These are phyloP conservation scores for Macaca nemestrina DNA, from an alignment of 2,113 vertebrate species.

Conservation along the genomic window DNA sequence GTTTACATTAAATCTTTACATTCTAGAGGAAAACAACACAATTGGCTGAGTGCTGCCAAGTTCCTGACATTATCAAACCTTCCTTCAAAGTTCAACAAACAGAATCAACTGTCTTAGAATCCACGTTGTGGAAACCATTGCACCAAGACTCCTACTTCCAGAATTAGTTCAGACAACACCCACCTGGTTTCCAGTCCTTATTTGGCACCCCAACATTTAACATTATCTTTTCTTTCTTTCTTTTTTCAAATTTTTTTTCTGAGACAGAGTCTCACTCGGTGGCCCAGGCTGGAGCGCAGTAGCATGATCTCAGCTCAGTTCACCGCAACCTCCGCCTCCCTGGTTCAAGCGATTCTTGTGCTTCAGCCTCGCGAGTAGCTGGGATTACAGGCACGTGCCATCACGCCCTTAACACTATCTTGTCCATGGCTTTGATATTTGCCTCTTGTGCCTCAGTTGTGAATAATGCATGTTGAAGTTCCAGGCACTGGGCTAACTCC, in stretches of 20 bases:
- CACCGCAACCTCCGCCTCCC: too few relatives aligned
- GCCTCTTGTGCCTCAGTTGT: background rate
- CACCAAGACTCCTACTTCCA: background rate
- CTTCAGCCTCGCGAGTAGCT: too few relatives aligned
- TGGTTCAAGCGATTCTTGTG: too few relatives aligned
- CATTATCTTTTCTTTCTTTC: background rate
- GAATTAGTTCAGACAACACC: background rate
- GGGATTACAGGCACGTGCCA: too few relatives aligned
- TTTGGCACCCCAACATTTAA: background rate
- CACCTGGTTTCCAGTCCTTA: background rate
- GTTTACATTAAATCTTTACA: slow-evolving; percentile 2
- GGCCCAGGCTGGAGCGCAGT: too few relatives aligned
- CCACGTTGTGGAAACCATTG: background rate
- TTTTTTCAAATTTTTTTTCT: too few relatives aligned
- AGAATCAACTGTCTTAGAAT: background rate
- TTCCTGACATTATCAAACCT: background rate
- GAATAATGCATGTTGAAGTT: background rate
- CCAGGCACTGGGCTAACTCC: background rate
- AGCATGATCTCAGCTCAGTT: too few relatives aligned
- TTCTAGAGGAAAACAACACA: background rate
- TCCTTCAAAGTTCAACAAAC: slow-evolving; percentile 1
- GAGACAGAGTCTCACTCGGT: too few relatives aligned
- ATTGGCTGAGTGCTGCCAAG: background rate
- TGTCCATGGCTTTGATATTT: background rate
- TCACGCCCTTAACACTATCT: background rate